Evolutionary conservation across 92 coral and sea anemone species (phyloP).

Genomic region (Epizoanthus rinbou): DNA sequence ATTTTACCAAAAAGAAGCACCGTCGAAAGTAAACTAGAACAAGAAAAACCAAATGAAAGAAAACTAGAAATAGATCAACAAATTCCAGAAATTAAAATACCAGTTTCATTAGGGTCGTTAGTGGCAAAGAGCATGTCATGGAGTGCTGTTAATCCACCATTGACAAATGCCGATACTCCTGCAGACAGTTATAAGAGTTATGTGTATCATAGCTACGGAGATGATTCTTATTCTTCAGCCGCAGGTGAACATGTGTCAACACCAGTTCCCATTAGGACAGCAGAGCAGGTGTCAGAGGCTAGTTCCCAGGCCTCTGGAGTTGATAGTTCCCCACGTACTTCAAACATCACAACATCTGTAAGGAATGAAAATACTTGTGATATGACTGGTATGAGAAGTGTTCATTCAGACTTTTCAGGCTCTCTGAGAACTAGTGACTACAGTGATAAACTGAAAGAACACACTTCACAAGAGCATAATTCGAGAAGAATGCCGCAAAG

Average conservation of each 20-base stretch:
- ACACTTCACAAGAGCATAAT: not conserved
- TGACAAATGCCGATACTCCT: constrained; percentile 79
- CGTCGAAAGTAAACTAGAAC: no score
- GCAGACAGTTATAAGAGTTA: constrained; percentile 76
- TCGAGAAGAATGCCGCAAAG: constrained; percentile 3
- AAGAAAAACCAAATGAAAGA: not conserved
- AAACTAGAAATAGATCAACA: not conserved
- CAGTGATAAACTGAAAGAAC: constrained; percentile 4
- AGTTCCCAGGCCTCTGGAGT: not conserved
- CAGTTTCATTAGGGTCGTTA: constrained; percentile 66
- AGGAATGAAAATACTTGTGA: not conserved
- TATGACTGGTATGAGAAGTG: not conserved
- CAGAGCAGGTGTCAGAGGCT: constrained; percentile 17
- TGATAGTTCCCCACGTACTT: not conserved
- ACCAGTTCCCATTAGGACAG: constrained; percentile 53
- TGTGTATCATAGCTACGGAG: constrained; percentile 83
- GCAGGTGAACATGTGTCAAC: constrained; percentile 50
- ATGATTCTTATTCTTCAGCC: constrained; percentile 60
- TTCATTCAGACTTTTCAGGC: not conserved
- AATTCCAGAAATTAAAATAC: not conserved
- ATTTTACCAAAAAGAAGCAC: no score
- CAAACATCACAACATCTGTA: not conserved
- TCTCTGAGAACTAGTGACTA: not conserved
- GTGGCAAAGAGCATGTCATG: constrained; percentile 81
- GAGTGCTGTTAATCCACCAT: constrained; percentile 79